phyloP scores from a whole-genome alignment of 1,140 invertebrate genomes.

The Dendrolimus kikuchii region DNA sequence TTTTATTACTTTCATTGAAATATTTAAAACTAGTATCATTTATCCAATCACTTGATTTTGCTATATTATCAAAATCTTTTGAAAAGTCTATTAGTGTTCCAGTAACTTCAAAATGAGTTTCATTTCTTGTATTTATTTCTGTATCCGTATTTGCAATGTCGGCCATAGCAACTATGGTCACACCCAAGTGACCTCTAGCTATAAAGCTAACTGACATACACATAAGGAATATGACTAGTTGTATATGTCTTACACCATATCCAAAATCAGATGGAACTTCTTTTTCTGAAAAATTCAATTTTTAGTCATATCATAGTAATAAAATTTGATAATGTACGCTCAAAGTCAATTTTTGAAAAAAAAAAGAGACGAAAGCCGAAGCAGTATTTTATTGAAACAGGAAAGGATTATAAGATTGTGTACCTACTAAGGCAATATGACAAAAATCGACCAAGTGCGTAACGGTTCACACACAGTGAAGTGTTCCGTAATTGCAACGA shows the following conservation, averaged over 20 bases:
- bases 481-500: too few species aligned
- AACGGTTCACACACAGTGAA: too few species aligned
- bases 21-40: background rate
- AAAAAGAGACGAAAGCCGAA: too few species aligned
- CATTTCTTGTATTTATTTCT: background rate
- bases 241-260: constrained; percentile 74
- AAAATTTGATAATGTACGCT: too few species aligned
- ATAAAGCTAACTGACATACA: constrained; percentile 75
- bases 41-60: background rate
- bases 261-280: constrained; percentile 14
- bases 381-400: too few species aligned
- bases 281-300: constrained; percentile 14
- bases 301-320: background rate
- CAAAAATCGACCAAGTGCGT: too few species aligned
- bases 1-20: background rate
- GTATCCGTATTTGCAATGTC: background rate
- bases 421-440: too few species aligned
- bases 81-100: background rate
- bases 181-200: constrained; percentile 75
- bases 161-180: constrained; percentile 79
- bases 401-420: too few species aligned
- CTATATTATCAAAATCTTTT: background rate
- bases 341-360: too few species aligned
- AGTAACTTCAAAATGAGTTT: background rate
- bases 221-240: constrained; percentile 73